Percentiles rank a stretch among this genome's conserved stretches.
These are phyloP conservation scores for Pomacea canaliculata DNA, from an alignment of 2,888 invertebrate species.

Conservation along the genomic window DNA sequence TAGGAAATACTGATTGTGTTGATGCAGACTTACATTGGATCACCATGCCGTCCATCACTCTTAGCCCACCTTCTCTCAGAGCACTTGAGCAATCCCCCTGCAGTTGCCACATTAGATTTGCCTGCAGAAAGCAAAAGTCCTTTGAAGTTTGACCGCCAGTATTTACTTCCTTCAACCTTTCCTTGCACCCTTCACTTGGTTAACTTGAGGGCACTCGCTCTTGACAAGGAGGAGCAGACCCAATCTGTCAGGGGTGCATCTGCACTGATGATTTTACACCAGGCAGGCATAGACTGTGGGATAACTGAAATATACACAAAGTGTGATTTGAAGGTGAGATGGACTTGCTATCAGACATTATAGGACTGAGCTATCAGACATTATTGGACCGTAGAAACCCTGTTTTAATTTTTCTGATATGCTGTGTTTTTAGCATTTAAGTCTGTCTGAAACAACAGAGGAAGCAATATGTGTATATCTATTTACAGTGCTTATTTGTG, in stretches of 20 bases:
- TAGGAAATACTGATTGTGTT: no score
- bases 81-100: slow-evolving; percentile 36
- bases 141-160: background rate
- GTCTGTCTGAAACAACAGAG: no score
- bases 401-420: no score
- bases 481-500: no score
- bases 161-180: slow-evolving; percentile 12
- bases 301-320: slow-evolving; percentile 22
- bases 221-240: background rate
- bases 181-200: slow-evolving; percentile 33
- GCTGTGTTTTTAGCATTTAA: no score
- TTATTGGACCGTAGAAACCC: no score
- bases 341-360: no score
- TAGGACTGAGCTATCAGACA: no score
- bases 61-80: slow-evolving; percentile 35
- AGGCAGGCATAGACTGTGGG: slow-evolving; percentile 33
- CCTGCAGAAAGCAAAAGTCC: no score
- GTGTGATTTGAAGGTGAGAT: slow-evolving; percentile 19
- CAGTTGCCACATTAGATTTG: slow-evolving; percentile 13
- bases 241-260: background rate
- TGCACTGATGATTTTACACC: slow-evolving; percentile 31
- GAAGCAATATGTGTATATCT: no score
- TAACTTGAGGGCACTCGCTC: slow-evolving; percentile 27
- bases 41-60: slow-evolving; percentile 34
- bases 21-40: background rate